Evolutionary conservation across 2,888 invertebrate species (phyloP).

Genomic region (Lepidochrysops patricia): DNA sequence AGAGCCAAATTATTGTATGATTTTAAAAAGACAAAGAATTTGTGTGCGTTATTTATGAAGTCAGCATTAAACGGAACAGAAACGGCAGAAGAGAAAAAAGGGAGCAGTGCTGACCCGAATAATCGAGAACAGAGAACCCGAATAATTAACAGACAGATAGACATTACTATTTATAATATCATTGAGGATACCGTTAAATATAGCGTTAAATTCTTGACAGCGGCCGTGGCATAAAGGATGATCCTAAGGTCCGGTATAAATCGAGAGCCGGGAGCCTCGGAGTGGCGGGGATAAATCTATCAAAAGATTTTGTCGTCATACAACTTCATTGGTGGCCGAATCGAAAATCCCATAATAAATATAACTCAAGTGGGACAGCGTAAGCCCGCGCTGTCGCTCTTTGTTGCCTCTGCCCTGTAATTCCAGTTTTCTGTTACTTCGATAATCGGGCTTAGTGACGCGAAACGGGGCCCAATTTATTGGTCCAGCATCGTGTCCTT

Average conservation of each 20-base stretch:
- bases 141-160: background rate
- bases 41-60: too few species aligned
- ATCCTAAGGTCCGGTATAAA: background rate
- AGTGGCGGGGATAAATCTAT: constrained; percentile 73
- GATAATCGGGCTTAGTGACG: constrained; percentile 58
- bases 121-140: too few species aligned
- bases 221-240: background rate
- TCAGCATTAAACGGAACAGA: too few species aligned
- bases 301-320: constrained; percentile 75
- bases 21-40: too few species aligned
- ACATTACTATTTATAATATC: background rate
- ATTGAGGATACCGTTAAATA: too few species aligned
- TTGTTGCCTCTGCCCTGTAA: constrained; percentile 67
- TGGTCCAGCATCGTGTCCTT: constrained; percentile 24
- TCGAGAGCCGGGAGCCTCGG: constrained; percentile 51
- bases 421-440: constrained; percentile 66
- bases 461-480: constrained; percentile 50
- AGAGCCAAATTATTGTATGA: too few species aligned
- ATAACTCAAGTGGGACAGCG: constrained; percentile 73
- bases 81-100: too few species aligned
- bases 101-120: too few species aligned
- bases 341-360: constrained; percentile 75
- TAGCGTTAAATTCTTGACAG: background rate
- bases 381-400: constrained; percentile 70
- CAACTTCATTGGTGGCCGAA: constrained; percentile 75